Evolutionary conservation across 92 coral and sea anemone species (phyloP), one percentile per base, ranked within the genome.

Genomic region (Phenganax stokvisi): DNA sequence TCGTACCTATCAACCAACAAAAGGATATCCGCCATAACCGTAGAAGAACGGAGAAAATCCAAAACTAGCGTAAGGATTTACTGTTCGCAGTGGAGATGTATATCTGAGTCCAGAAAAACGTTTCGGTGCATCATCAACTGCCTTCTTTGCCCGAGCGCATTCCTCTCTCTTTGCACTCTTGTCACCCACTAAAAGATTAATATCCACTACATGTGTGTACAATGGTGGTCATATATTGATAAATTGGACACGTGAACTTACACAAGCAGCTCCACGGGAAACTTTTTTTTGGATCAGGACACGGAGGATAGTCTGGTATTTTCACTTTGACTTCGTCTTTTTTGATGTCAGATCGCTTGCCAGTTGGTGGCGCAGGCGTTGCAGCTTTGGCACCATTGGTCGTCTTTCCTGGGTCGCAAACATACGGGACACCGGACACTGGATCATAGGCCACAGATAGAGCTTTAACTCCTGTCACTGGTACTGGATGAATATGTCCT

Each of bases 181-280:
- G 53, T 62, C 82, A 7, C 82, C 82, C 82, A 78, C 82, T 78
- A 51, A 28, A 17, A 54, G 51, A 72, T 51, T 54, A 52, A 69
- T 69, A 15, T 8, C 30, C n/a, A 9, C 6, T 7, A 15, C 0
- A 7, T 27, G 8, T 12, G 30, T 30, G 7, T 15, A 66, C 12
- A 27, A 66, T 27, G 72, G 8, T 66, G 60, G 60, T 15, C 1
- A 56, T 56, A 10, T 10, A 56, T 56, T 56, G 11, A 7, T 56
- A 56, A 56, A 15, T 1, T 2, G 7, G 60, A 1, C 2, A 56
- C 11, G 16, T 66, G 47, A 27, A 78, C 82, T 78, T 63, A 78
- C 82, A 78, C 13, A 78, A 54, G 51, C 82, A 78, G 25, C 72
- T 78, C 82, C 82, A 78, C 4, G 82, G 82, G 82, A 78, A 78